Conservation (phyloP, 2,113 vertebrate genomes). For the Chascanopsetta lugubris region DNA sequence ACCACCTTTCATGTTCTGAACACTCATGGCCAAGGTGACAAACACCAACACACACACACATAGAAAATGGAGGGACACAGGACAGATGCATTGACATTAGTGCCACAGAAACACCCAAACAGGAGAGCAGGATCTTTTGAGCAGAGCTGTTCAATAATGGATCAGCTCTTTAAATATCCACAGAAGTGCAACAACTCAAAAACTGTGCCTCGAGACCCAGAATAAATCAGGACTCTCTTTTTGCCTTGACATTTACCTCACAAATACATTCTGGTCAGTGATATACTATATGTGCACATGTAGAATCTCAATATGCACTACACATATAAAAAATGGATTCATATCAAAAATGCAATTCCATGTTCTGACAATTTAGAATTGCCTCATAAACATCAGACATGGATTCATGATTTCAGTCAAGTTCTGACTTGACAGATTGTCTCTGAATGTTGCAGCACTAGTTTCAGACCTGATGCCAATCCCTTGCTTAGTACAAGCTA, state of each 20-base stretch:
- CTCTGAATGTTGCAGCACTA: no score
- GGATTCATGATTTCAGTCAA: no score
- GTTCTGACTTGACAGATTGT: no score
- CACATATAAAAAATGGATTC: no score
- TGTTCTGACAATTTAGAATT: no score
- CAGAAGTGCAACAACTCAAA: slow-evolving; percentile 46
- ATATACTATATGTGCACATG: background rate
- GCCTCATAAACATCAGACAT: no score
- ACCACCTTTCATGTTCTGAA: no score
- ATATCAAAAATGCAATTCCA: no score
- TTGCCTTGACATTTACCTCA: background rate
- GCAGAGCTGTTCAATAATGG: slow-evolving; percentile 69
- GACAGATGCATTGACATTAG: background rate
- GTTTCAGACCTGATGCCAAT: no score
- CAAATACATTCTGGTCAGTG: background rate
- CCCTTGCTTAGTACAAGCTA: no score
- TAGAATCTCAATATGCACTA: no score
- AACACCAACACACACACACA: background rate
- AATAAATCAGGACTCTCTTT: slow-evolving; percentile 48
- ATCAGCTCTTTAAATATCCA: slow-evolving; percentile 69
- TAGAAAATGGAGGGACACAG: background rate
- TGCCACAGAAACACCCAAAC: slow-evolving; percentile 11
- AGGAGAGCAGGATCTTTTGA: slow-evolving; percentile 19
- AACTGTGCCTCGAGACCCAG: background rate
- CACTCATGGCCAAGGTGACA: no score